Evolutionary conservation across 1,140 invertebrate species (phyloP), one percentile per base, ranked within the genome.

Genomic region (Apocrypta bakeri): DNA sequence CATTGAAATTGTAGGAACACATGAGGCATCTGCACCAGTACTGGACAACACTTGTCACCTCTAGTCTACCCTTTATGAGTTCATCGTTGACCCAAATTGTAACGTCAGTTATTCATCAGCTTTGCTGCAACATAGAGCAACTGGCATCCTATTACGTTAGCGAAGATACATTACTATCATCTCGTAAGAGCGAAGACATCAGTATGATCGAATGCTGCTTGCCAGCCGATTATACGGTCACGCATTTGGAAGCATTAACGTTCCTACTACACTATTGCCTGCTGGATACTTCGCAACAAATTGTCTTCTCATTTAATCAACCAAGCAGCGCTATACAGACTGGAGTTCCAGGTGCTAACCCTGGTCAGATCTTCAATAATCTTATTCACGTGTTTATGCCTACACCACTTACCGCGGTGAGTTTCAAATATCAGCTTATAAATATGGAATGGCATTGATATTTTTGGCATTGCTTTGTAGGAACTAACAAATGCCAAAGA

Each of bases 231-330:
- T 97, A 98, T 89, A 94, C 96, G 1, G 93, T 97, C 1, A 96
- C 94, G 0, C 94, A 97, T 88, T 89, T 98, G 79, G 96, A 98
- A 91, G 96, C 96, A 0, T 89, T 98, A 76, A 97, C 96, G 0
- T 95, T 96, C 56, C 90, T 98, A 8, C 94, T 96, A 85, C 97
- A 98, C 90, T 98, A 97, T 90, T 98, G 97, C 86, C 91, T 98
- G 21, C 90, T 98, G 84, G 96, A 98, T 89, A 94, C 93, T 68
- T 94, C 93, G 8, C 94, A 94, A 83, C 94, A 94, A 87, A 93
- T 93, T 11, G 92, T 93, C 1, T 92, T 94, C 2, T 94, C 93
- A 8, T 93, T 94, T 27, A 94, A 94, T 87, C 94, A 95, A 61
- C 93, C 94, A 12, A 93, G 91, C 79, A 90, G 90, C 24, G 88